These are phyloP conservation scores for Australoheros facetus DNA, from an alignment of 2,797 vertebrate species.

Conservation along the genomic window DNA sequence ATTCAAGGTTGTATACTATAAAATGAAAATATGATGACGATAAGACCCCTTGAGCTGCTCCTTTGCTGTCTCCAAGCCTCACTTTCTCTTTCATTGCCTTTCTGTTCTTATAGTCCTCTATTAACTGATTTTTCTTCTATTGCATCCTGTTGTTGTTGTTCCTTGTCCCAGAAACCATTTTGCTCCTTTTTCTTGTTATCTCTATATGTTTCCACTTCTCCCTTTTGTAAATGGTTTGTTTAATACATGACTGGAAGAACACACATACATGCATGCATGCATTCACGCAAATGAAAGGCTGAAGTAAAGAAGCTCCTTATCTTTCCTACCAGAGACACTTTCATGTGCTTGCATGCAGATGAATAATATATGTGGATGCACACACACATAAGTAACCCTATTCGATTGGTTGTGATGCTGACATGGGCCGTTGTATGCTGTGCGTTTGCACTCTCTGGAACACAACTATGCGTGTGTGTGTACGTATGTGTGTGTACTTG, in stretches of 20 bases:
- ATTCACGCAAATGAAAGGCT: conserved; percentile 45
- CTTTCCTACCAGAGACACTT: conserved; percentile 76
- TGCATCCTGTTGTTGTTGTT: conserved; percentile 32
- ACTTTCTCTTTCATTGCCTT: conserved; percentile 29
- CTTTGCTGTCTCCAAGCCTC: conserved; percentile 14
- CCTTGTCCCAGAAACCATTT: conserved; percentile 28
- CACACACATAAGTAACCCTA: conserved; percentile 47
- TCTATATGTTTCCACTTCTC: conserved; percentile 44
- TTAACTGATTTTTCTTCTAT: conserved; percentile 47
- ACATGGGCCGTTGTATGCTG: conserved; percentile 62
- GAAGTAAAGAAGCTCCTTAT: conserved; percentile 82
- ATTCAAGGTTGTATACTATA: conserved; percentile 45
- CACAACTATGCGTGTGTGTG: conserved; percentile 14
- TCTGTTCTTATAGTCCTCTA: conserved; percentile 10
- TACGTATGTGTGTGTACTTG: conserved; percentile 19
- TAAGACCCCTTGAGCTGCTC: conserved; percentile 39
- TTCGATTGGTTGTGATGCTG: conserved; percentile 58
- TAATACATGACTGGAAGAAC: conserved; percentile 55
- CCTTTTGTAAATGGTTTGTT: conserved; percentile 43
- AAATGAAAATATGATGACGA: conserved; percentile 56
- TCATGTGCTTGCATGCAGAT: conserved; percentile 79
- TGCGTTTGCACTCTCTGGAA: conserved; percentile 7
- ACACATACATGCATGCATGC: conserved; percentile 54
- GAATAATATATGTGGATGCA: conserved; percentile 77
- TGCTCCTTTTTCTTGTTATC: conserved; percentile 24